Evolutionary conservation across 2,888 invertebrate species (phyloP).

Genomic region (Neoitamus cyanurus): DNA sequence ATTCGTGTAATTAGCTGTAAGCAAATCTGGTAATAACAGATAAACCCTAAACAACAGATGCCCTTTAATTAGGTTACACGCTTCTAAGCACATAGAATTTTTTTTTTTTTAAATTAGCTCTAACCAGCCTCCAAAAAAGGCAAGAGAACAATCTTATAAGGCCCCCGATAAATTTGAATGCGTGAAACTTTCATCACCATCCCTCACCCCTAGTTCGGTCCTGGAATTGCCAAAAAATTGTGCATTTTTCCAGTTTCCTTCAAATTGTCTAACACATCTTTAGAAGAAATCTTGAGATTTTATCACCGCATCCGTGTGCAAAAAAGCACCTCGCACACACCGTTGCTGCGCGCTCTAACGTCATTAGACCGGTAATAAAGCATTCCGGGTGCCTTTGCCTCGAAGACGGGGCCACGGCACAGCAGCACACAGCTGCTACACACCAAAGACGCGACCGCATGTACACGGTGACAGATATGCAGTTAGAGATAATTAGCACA

Average conservation of each 20-base stretch:
- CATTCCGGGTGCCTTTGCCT: neutral
- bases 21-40: too few relatives aligned
- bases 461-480: neutral
- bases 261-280: constrained; percentile 21
- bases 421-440: neutral
- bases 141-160: neutral
- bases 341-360: neutral
- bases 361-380: constrained; percentile 26
- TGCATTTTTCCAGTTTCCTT: constrained; percentile 28
- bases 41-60: too few relatives aligned
- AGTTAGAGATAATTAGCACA: constrained; percentile 24
- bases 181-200: neutral
- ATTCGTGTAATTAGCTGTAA: too few relatives aligned
- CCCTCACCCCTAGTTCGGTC: neutral
- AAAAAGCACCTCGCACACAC: neutral
- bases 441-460: too few relatives aligned
- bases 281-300: constrained; percentile 18
- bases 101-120: too few relatives aligned
- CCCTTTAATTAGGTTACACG: too few relatives aligned
- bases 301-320: neutral
- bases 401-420: neutral
- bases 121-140: neutral
- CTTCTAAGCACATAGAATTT: too few relatives aligned
- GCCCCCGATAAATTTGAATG: neutral
- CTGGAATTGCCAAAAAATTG: constrained; percentile 2